These are phyloP conservation scores for Phenganax subtilis DNA, from an alignment of 92 coral and sea anemone genomes.

Conservation along the genomic window DNA sequence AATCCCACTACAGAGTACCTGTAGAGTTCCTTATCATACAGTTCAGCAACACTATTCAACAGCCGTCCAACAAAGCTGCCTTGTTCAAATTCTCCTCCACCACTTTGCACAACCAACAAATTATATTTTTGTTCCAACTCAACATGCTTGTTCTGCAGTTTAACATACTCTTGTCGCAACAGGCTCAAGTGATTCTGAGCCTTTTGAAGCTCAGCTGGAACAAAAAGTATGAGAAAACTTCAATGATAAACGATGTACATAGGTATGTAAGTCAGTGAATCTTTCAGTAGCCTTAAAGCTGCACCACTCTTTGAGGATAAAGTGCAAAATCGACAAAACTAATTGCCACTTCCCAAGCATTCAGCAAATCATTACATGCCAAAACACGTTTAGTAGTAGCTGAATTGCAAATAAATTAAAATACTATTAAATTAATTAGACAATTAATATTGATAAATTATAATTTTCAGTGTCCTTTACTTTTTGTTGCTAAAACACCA, in stretches of 20 bases:
- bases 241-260: background rate
- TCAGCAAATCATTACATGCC: too few species aligned
- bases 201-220: slow-evolving; percentile 78
- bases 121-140: slow-evolving; percentile 92
- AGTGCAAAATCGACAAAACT: too few species aligned
- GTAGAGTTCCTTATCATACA: slow-evolving; percentile 92
- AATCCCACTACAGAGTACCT: slow-evolving; percentile 46
- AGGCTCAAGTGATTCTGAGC: slow-evolving; percentile 83
- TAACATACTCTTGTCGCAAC: slow-evolving; percentile 90
- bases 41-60: slow-evolving; percentile 85
- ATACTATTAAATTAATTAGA: too few species aligned
- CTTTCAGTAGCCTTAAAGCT: background rate
- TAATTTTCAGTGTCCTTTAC: too few species aligned
- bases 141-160: slow-evolving; percentile 79
- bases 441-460: too few species aligned
- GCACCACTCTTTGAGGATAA: too few species aligned
- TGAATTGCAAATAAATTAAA: too few species aligned
- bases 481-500: too few species aligned
- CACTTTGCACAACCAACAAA: slow-evolving; percentile 70
- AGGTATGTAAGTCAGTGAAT: background rate
- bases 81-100: slow-evolving; percentile 73
- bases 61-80: slow-evolving; percentile 73
- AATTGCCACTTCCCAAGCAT: background rate
- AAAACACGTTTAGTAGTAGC: too few species aligned
- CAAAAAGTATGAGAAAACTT: background rate